Evolutionary conservation across 2,113 vertebrate species (phyloP).

Genomic region (Loxodonta africana): DNA sequence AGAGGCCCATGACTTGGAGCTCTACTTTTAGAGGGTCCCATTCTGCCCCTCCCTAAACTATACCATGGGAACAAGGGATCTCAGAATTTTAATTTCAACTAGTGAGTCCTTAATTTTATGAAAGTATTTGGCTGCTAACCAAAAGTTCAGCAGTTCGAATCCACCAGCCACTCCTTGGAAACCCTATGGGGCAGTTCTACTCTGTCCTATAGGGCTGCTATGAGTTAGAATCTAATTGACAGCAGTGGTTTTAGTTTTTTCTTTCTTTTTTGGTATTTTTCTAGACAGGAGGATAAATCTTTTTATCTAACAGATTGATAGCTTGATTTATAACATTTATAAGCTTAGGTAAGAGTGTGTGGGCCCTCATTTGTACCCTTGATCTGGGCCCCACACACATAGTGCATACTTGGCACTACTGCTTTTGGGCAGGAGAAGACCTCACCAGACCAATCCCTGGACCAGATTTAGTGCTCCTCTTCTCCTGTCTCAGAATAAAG

Average conservation of each 20-base stretch:
- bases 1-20: background rate
- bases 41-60: background rate
- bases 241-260: too few relatives aligned
- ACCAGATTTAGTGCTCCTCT: background rate
- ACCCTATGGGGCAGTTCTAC: too few relatives aligned
- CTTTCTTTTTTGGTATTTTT: background rate
- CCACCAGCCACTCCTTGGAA: too few relatives aligned
- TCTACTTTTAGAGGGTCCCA: background rate
- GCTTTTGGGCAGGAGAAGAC: background rate
- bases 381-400: background rate
- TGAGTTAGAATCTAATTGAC: too few relatives aligned
- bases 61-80: background rate
- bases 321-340: background rate
- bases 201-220: too few relatives aligned
- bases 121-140: background rate
- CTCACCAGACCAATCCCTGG: background rate
- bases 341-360: background rate
- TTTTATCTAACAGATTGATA: background rate
- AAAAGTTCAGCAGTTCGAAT: too few relatives aligned
- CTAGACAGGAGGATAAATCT: background rate
- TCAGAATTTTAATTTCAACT: constrained; percentile 15
- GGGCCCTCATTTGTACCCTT: background rate
- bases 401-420: background rate
- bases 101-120: background rate
- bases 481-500: background rate